Percentiles rank a stretch among this genome's conserved stretches.
These are phyloP conservation scores for Vicugna pacos DNA, from an alignment of 2,113 vertebrate species.

Conservation along the genomic window DNA sequence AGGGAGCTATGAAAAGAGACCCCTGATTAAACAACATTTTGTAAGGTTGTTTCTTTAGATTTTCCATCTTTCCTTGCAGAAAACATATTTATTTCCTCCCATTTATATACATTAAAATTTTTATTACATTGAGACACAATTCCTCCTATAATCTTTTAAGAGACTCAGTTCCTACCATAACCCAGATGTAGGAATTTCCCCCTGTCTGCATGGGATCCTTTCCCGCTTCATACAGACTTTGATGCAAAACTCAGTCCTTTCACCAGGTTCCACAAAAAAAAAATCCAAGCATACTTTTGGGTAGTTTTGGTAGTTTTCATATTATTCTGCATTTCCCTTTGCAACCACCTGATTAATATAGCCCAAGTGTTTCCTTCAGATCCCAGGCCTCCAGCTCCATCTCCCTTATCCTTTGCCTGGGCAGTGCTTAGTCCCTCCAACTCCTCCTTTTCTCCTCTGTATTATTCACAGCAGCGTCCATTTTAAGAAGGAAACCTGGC, in stretches of 20 bases:
- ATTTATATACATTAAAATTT: conserved; percentile 37
- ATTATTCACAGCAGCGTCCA: background rate
- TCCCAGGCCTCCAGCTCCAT: background rate
- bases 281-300: background rate
- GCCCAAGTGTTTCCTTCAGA: background rate
- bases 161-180: background rate
- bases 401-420: background rate
- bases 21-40: conserved; percentile 7
- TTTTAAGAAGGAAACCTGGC: background rate
- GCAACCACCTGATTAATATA: background rate
- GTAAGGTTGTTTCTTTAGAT: background rate
- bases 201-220: background rate
- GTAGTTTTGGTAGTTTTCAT: background rate
- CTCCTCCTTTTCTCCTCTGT: background rate
- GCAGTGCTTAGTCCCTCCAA: background rate
- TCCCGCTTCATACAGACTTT: background rate
- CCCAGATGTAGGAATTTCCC: background rate
- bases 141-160: conserved; percentile 11
- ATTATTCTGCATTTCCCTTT: background rate
- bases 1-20: background rate
- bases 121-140: conserved; percentile 16
- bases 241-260: conserved; percentile 2
- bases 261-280: background rate
- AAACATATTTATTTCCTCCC: background rate
- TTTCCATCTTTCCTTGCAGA: conserved; percentile 12